Evolutionary conservation across 1,140 invertebrate genomes (phyloP), one percentile per base, ranked within the genome.

Genomic region (Palaemon carinicauda): DNA sequence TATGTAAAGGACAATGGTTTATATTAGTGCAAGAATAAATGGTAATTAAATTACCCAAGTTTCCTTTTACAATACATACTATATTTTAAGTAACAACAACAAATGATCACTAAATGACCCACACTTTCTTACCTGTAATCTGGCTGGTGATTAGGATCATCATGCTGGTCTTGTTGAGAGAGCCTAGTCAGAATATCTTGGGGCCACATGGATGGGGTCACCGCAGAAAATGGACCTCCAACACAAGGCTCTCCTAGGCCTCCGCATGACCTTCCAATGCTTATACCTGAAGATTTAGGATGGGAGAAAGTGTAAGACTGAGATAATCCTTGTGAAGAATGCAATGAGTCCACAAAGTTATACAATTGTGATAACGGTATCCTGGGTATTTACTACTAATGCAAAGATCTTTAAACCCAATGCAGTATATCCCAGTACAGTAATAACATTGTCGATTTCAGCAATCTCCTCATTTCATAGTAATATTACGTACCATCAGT

Each of bases 151-250:
- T 94, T 94, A 29, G 93, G 93, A 91, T 94, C 94, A 84, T 96
- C 95, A 15, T 95, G 94, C 9, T 78, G 69, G 90, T 95, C 88
- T n/a, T 80, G 78, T 89, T 91, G 94, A 88, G 94, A 94, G 41
- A 96, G 74, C n/a, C 77, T 96, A 1, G 94, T 94, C 89, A 98
- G 93, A 53, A 98, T 95, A 91, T 98, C 96, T 91, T 98, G 97
- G 24, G 98, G 98, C 95, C 97, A 98, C 97, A 99, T 98, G 71
- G 97, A 98, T 19, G 97, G 94, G 29, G 96, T 98, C 0, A 99
- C 93, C 7, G 97, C 97, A 41, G 96, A 98, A 90, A 94, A 94
- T 50, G 93, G 93, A n/a, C 93, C 93, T 15, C 92, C 92, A 3
- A 54, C 51, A 21, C 69, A 75, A n/a, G 91, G 90, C 24, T 90